Base-by-base conservation (phyloP, 1,140 invertebrate species). In the Platorchestia sp. region DNA sequence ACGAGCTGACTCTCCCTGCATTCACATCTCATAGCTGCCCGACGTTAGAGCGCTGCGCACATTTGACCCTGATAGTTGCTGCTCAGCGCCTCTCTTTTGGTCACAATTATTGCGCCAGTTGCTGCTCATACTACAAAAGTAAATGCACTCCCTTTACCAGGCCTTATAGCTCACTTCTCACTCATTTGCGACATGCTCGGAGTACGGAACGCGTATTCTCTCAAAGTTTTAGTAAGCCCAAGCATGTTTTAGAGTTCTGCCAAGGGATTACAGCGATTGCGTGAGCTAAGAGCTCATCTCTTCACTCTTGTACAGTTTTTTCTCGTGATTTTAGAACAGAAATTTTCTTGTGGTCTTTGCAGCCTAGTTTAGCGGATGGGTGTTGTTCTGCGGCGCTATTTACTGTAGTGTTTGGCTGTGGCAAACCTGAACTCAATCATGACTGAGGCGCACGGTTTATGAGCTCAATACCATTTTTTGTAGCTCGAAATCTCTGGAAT, bases 351-450 rank as follows among this genome's bases (percentile, higher is more conserved):
- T 41, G 87, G 41, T 89, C 36, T 42, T 89, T 42, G 36, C 41
- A 10, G 87, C 41, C 87, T 6, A 42, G 87, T 44, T 89, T 89
- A 42, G 87, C 43, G 87, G n/a, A 44, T 42, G 43, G 43, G 41
- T 89, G 87, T 89, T 89, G 87, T 89, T 89, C n/a, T 42, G 87
- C 87, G 10, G 27, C 10, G 41, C 87, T 89, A 89, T 93, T 93
- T 93, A 93, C 45, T 93, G 45, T 6, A 42, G 91, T 93, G 91
- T 93, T 93, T 93, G 91, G 91, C 91, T 44, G 91, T 47, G 45
- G 91, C 91, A 44, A 45, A n/a, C 45, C 91, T n/a, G 91, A 89
- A 93, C 91, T 93, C 91, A 93, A 93, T 93, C 91, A 93, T 93
- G 91, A 44, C 40, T 6, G 91, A 89, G 45, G 43, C 44, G 43